Evolutionary conservation across 2,797 vertebrate species (phyloP).

Genomic region (Orientallactaga sibirica): DNA sequence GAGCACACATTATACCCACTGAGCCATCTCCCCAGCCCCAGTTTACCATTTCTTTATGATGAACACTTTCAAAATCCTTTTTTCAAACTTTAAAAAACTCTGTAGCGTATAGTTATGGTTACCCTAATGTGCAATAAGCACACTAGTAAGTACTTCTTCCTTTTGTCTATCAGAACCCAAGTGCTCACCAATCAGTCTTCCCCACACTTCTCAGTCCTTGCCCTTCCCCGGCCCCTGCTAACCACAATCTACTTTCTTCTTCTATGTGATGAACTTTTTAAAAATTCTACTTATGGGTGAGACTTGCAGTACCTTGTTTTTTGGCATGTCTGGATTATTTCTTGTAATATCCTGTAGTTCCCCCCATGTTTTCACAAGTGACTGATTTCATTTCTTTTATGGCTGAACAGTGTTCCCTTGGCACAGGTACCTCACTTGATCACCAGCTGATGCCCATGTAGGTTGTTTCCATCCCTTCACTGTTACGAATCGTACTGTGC

Average conservation of each 20-base stretch:
- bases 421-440: neutral
- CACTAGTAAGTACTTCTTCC: neutral
- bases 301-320: neutral
- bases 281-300: neutral
- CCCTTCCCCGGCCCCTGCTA: neutral
- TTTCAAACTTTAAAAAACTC: neutral
- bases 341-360: too few relatives aligned
- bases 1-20: too few relatives aligned
- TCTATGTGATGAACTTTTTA: neutral
- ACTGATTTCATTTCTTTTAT: neutral
- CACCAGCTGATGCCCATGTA: neutral
- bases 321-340: neutral
- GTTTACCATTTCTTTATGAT: neutral
- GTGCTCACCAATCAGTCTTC: too few relatives aligned
- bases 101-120: too few relatives aligned
- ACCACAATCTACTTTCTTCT: neutral
- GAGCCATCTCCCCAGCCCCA: neutral
- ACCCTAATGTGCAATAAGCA: neutral
- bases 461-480: neutral
- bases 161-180: neutral
- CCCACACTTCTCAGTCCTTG: too few relatives aligned
- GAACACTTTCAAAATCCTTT: neutral
- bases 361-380: neutral
- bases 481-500: neutral
- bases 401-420: neutral